Evolutionary conservation across 2,888 invertebrate genomes (phyloP), one percentile per base, ranked within the genome.

Genomic region (Theristus sp.): DNA sequence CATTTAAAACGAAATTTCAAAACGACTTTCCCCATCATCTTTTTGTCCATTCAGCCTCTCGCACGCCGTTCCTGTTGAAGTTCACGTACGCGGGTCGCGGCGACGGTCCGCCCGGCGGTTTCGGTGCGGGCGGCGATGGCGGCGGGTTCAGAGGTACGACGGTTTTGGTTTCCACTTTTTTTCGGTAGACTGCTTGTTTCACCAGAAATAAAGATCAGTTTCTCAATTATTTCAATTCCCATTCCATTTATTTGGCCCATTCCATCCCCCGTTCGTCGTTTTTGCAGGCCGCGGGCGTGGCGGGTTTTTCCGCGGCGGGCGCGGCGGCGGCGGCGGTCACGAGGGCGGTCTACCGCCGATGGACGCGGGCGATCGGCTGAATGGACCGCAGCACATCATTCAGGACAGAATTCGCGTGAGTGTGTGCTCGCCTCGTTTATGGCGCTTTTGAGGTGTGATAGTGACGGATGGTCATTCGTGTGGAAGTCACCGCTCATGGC

Each of bases 1-100:
- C n/a, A n/a, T n/a, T n/a, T n/a, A n/a, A n/a, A n/a, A n/a, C n/a
- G n/a, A n/a, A n/a, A n/a, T n/a, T n/a, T n/a, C n/a, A n/a, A n/a
- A n/a, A n/a, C n/a, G n/a, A n/a, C n/a, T n/a, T n/a, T n/a, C n/a
- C n/a, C n/a, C n/a, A n/a, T n/a, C n/a, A n/a, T n/a, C n/a, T n/a
- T n/a, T n/a, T n/a, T n/a, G n/a, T n/a, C n/a, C n/a, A n/a, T 61
- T 52, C 56, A 62, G 62, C 54, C 22, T 89, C 90, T 67, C 93
- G 91, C 80, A 90, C 89, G 79, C 94, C 94, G 68, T 96, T 90
- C 81, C 87, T 91, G 73, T 87, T 94, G 87, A 94, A 94, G 79
- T 81, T 96, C 68, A 93, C 93, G 76, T 96, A 94, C 82, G 30
- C 58, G 20, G 60, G 62, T 1, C 52, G 60, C 22, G 47, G 38